A percentile compares a stretch with the other conserved stretches of the same genome.
Conservation (phyloP, 2,113 vertebrate species). For the Canis aureus region DNA sequence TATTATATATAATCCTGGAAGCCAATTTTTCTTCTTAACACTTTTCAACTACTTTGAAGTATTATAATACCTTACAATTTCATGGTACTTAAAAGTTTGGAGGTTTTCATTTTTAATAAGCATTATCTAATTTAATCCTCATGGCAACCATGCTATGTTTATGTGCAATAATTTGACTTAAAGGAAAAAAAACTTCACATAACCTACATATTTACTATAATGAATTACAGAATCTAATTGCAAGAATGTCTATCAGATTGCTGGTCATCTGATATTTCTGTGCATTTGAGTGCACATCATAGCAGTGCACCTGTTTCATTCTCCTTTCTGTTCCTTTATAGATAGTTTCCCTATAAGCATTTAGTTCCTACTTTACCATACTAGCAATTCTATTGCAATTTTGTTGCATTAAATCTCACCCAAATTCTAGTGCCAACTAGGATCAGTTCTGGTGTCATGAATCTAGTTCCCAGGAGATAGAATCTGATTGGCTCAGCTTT, state of each 20-base stretch:
- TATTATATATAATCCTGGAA: neutral
- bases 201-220: neutral
- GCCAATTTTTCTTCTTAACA: neutral
- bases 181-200: neutral
- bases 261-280: neutral
- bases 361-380: neutral
- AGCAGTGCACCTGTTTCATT: neutral
- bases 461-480: neutral
- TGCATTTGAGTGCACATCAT: neutral
- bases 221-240: neutral
- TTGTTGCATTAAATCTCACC: neutral
- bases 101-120: neutral
- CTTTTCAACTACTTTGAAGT: conserved; percentile 41
- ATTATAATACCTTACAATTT: neutral
- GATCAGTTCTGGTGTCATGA: neutral
- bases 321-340: neutral
- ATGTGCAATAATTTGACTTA: neutral
- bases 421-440: neutral
- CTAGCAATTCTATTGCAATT: neutral
- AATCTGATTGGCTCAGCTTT: neutral
- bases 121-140: conserved; percentile 15
- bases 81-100: neutral
- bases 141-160: neutral
- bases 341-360: neutral
- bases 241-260: neutral